Conservation (phyloP, 2,888 invertebrate genomes). For the Hipparchia semele region DNA sequence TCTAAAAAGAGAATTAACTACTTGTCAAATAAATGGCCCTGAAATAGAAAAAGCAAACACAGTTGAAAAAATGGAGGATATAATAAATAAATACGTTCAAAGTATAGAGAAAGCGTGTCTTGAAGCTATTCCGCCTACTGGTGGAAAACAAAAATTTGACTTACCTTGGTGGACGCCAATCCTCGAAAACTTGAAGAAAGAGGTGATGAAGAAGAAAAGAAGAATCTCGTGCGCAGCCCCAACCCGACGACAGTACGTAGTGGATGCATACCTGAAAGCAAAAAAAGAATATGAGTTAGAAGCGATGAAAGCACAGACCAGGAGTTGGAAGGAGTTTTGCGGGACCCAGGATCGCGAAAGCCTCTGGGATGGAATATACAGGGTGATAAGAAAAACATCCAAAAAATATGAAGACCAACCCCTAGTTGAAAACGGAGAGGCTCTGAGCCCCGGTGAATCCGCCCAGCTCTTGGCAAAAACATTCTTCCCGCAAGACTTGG, state of each 20-base stretch:
- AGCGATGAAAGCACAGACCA: not conserved
- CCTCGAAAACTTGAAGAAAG: not conserved
- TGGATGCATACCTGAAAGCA: not conserved
- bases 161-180: too few relatives aligned
- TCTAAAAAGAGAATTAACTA: too few relatives aligned
- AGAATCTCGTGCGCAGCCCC: not conserved
- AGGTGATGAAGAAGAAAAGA: not conserved
- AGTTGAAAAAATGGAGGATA: too few relatives aligned
- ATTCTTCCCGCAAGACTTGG: not conserved
- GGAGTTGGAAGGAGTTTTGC: not conserved
- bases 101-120: too few relatives aligned
- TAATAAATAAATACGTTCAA: too few relatives aligned
- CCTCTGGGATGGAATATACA: not conserved
- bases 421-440: not conserved
- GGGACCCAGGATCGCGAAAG: not conserved
- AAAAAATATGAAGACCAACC: too few relatives aligned
- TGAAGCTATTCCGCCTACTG: too few relatives aligned
- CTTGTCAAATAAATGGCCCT: too few relatives aligned
- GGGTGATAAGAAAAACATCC: too few relatives aligned
- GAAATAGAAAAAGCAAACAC: too few relatives aligned
- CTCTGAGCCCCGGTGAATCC: not conserved
- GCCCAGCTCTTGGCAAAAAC: not conserved
- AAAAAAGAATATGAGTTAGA: not conserved
- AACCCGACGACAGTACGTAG: not conserved
- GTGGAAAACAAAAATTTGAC: too few relatives aligned